Evolutionary conservation across 2,888 invertebrate species (phyloP).

Genomic region (Coronaproctus castanopsis): DNA sequence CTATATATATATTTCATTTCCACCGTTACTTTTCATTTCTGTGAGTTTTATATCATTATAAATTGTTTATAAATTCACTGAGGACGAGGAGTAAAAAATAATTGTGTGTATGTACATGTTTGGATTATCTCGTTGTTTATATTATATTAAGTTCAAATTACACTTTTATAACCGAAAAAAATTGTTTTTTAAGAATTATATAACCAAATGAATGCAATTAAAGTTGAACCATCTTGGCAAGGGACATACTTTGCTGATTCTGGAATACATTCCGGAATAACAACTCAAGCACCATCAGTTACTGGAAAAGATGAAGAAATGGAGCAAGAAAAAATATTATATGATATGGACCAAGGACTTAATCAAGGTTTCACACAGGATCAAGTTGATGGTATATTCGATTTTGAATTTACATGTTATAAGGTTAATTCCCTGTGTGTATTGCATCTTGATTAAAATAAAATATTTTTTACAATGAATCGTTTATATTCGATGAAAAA

Average conservation of each 20-base stretch:
- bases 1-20: no score
- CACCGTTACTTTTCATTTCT: no score
- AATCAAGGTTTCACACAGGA: conserved; percentile 81
- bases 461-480: conserved; percentile 5
- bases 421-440: no score
- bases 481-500: conserved; percentile 16
- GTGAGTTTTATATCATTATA: no score
- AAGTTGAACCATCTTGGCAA: conserved; percentile 78
- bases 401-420: not conserved
- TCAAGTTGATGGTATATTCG: conserved; percentile 72
- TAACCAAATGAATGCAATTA: conserved; percentile 5
- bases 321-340: conserved; percentile 71
- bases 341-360: conserved; percentile 75
- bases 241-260: conserved; percentile 80
- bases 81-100: no score
- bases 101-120: no score
- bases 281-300: conserved; percentile 82
- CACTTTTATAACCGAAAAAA: no score
- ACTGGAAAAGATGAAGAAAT: conserved; percentile 76
- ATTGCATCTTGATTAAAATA: not conserved
- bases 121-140: no score
- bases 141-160: no score
- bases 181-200: no score
- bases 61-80: no score
- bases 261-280: conserved; percentile 86